Percentiles rank a stretch among this genome's conserved stretches.
Conservation (phyloP, 1,140 invertebrate genomes). For the Drosophila lacteicornis region DNA sequence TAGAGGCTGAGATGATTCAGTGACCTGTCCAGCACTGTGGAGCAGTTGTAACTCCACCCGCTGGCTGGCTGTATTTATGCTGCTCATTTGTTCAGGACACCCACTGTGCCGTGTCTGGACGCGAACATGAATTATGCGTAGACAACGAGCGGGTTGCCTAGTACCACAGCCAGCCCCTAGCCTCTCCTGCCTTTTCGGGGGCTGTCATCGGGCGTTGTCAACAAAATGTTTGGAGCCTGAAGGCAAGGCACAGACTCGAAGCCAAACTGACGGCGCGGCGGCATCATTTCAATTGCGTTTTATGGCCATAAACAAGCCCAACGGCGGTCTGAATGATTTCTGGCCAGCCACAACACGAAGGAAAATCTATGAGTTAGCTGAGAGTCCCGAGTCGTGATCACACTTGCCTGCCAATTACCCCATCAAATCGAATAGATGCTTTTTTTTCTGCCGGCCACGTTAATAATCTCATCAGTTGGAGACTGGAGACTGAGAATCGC, state of each 20-base stretch:
- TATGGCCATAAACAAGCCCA: conserved; percentile 68
- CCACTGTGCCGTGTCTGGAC: conserved; percentile 51
- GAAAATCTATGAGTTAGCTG: conserved; percentile 22
- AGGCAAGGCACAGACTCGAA: conserved; percentile 17
- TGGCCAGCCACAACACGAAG: conserved; percentile 19
- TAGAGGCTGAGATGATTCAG: not conserved
- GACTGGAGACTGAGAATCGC: conserved; percentile 28
- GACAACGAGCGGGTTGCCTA: conserved; percentile 31
- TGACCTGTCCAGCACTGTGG: not conserved
- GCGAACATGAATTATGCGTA: conserved; percentile 70
- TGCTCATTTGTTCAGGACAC: conserved; percentile 2
- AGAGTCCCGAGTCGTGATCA: conserved; percentile 49
- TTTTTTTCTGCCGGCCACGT: conserved; percentile 25
- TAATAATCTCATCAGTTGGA: conserved; percentile 68
- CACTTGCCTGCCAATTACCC: conserved; percentile 51
- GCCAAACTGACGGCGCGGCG: conserved; percentile 30
- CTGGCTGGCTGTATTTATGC: not conserved
- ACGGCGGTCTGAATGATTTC: conserved; percentile 34
- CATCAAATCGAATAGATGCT: conserved; percentile 34
- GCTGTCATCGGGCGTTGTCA: conserved; percentile 56
- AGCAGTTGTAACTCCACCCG: not conserved
- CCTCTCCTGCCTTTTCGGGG: not conserved
- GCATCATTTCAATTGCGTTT: conserved; percentile 73
- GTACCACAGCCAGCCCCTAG: conserved; percentile 3
- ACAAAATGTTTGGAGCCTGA: conserved; percentile 38